These are phyloP conservation scores for Crocallis elinguaria DNA, from an alignment of 2,888 invertebrate species.

Conservation along the genomic window DNA sequence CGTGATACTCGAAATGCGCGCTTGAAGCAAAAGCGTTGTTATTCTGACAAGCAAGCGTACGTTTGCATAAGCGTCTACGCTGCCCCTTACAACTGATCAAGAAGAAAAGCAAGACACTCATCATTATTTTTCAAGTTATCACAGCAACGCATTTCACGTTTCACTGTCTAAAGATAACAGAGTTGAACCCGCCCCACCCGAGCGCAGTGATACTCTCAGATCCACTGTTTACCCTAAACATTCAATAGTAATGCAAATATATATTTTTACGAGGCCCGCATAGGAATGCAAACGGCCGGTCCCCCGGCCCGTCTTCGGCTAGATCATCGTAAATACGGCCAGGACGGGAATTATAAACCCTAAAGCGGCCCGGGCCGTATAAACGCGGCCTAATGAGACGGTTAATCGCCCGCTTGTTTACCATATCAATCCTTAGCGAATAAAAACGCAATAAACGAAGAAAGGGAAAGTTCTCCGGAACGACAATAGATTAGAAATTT, in stretches of 20 bases:
- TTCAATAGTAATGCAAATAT: slow-evolving; percentile 57
- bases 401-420: slow-evolving; percentile 60
- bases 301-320: slow-evolving; percentile 3
- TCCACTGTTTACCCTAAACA: slow-evolving; percentile 50
- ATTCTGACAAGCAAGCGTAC: no score
- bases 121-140: no score
- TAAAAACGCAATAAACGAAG: slow-evolving; percentile 54
- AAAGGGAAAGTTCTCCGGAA: slow-evolving; percentile 45
- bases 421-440: slow-evolving; percentile 62
- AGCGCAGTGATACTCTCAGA: slow-evolving; percentile 11
- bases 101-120: no score
- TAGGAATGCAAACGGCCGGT: slow-evolving; percentile 47
- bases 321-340: slow-evolving; percentile 46
- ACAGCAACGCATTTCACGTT: neutral
- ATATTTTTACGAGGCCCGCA: slow-evolving; percentile 50
- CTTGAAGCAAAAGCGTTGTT: no score
- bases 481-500: slow-evolving; percentile 62
- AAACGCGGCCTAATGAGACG: slow-evolving; percentile 57
- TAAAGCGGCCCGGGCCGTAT: slow-evolving; percentile 33
- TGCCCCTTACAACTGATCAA: no score
- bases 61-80: no score
- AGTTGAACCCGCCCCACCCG: no score
- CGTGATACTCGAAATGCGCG: no score
- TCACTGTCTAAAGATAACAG: slow-evolving; percentile 2
- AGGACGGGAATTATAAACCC: slow-evolving; percentile 44